Evolutionary conservation across 2,797 vertebrate genomes (phyloP).

Genomic region (Iguana delicatissima): DNA sequence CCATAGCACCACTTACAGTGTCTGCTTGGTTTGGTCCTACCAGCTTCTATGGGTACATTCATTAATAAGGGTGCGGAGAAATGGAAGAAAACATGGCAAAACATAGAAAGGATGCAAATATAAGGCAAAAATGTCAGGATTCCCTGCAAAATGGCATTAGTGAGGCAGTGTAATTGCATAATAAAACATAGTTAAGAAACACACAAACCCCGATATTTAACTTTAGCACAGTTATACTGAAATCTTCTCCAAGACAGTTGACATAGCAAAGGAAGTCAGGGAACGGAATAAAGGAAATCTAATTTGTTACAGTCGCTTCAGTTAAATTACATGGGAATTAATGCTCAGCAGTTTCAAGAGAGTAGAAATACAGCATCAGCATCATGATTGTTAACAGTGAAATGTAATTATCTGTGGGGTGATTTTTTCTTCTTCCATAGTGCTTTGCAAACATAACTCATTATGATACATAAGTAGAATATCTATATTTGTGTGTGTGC

Average conservation of each 20-base stretch:
- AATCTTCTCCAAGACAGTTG: slow-evolving; percentile 5
- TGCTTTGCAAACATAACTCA: slow-evolving; percentile 37
- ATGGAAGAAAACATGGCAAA: no score
- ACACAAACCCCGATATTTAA: background rate
- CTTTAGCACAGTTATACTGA: background rate
- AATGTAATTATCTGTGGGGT: slow-evolving; percentile 29
- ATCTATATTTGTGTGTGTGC: no score
- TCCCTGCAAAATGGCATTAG: background rate
- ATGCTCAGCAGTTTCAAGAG: slow-evolving; percentile 6
- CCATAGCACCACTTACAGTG: no score
- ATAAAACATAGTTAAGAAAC: background rate
- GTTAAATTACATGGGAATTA: background rate
- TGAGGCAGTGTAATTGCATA: background rate
- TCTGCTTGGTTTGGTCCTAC: no score
- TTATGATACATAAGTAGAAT: background rate
- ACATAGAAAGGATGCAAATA: no score
- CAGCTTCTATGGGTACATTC: no score
- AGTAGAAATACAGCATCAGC: background rate
- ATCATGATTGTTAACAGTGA: background rate
- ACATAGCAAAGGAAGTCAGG: background rate
- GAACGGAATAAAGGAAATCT: background rate
- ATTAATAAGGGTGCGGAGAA: no score
- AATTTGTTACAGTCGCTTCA: slow-evolving; percentile 35
- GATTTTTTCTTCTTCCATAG: slow-evolving; percentile 29
- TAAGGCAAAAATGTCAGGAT: no score